phyloP scores from a whole-genome alignment of 2,797 vertebrate genomes.

The Bradypodion ventrale region DNA sequence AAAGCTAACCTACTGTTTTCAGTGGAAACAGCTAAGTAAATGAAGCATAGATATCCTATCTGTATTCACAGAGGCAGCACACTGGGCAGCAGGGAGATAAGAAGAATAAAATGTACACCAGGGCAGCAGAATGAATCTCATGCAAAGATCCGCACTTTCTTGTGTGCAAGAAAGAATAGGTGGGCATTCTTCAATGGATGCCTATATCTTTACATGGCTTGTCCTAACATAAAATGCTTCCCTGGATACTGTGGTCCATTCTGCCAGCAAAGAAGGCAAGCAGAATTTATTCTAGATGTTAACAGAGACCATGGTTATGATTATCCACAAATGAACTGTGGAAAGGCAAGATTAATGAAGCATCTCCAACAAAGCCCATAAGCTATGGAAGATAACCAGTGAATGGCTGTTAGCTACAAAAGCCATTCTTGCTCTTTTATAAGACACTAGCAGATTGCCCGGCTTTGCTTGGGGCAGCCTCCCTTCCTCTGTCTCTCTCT shows the following conservation, averaged over 20 bases:
- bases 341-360: background rate
- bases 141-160: background rate
- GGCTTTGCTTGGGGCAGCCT: no score
- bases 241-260: background rate
- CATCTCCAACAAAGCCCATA: background rate
- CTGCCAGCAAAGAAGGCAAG: background rate
- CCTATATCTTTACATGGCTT: background rate
- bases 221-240: background rate
- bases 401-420: background rate
- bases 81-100: background rate
- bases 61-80: background rate
- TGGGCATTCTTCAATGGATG: background rate
- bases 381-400: background rate
- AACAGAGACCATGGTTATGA: background rate
- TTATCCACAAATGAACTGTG: background rate
- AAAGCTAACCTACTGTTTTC: constrained; percentile 11
- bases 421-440: background rate
- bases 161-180: background rate
- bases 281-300: background rate
- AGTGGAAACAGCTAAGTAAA: constrained; percentile 18
- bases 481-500: no score
- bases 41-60: background rate
- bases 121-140: background rate
- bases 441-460: no score
- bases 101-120: background rate